Percentiles rank a stretch among this genome's conserved stretches.
These are phyloP conservation scores for Cnemophilus loriae DNA, from an alignment of 2,113 vertebrate species.

Conservation along the genomic window DNA sequence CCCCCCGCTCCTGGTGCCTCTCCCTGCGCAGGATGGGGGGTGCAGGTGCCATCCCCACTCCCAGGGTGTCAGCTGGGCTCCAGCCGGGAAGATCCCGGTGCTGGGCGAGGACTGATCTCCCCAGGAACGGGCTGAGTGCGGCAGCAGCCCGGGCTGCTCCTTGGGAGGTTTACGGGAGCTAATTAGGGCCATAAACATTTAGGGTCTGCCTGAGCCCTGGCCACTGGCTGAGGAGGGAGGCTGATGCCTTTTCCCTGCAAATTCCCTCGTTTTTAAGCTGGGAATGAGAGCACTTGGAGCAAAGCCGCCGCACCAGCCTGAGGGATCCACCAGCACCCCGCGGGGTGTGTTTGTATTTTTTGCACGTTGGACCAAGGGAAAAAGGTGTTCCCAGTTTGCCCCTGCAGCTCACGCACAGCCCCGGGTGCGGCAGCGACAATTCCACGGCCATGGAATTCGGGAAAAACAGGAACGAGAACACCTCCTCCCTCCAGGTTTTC, in stretches of 20 bases:
- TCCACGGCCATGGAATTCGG: not conserved
- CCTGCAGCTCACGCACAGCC: rapidly evolving
- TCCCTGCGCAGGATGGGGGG: rapidly evolving
- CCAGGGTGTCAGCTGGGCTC: not conserved
- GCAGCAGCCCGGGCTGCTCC: not conserved
- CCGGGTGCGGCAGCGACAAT: not conserved
- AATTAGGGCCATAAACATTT: slow-evolving; percentile 23
- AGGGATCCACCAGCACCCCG: not conserved
- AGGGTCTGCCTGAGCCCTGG: not conserved
- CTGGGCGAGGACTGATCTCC: not conserved
- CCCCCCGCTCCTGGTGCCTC: rapidly evolving
- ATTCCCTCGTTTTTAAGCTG: not conserved
- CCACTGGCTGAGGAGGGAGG: not conserved
- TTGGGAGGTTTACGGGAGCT: slow-evolving; percentile 21
- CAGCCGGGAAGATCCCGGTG: not conserved
- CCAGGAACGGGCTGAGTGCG: not conserved
- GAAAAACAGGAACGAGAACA: not conserved
- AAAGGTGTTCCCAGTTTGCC: not conserved
- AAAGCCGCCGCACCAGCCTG: not conserved
- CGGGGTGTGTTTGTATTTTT: rapidly evolving
- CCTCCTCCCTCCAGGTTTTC: not conserved
- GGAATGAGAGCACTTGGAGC: not conserved
- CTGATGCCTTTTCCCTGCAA: not conserved
- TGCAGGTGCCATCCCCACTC: rapidly evolving
- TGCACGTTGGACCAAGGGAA: not conserved